Base-by-base conservation (phyloP, 2,888 invertebrate species). In the Cryptophagus acutangulus region DNA sequence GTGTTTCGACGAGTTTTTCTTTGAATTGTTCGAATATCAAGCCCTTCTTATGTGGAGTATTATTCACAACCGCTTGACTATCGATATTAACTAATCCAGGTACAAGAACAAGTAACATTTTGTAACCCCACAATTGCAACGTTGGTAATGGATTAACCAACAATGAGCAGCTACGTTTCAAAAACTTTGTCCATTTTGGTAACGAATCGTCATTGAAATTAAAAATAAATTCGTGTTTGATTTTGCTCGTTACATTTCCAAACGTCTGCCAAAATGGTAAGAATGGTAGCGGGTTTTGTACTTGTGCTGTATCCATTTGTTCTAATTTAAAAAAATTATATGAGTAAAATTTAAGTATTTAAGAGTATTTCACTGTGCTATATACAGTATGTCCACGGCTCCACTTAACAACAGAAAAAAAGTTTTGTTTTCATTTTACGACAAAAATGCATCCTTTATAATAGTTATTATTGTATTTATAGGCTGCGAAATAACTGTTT, bases 111-210 rank as follows among this genome's bases (percentile, higher is more conserved):
- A 61, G 63, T 35, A 76, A 55, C 50, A 71, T 63, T 47, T 71
- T 67, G 52, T 74, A 72, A 2, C 72, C 74, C 55, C 72, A 70
- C 14, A 74, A 52, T 54, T 76, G 75, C 33, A 75, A 54, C 43
- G 55, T 63, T n/a, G 64, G 55, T 15, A 63, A 51, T 1, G 67
- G 57, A 28, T 71, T 71, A 29, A 64, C 59, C n/a, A 74, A 44
- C 20, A 75, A 55, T 31, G 59, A 56, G 30, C 70, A 59, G 31
- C 67, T 66, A 2, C 65, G 56, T 47, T 66, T 57, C 8, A 73
- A 55, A n/a, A 72, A 52, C 42, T 61, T 65, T 4, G 59, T 57
- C 67, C 68, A 69, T 49, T 64, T 65, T 2, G 63, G 63, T 13
- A 59, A 49, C 40, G 51, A 48, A 15, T 51, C 57, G 1, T 62